Conservation (phyloP, 2,888 invertebrate species). For the Acanthosepion esculentum region DNA sequence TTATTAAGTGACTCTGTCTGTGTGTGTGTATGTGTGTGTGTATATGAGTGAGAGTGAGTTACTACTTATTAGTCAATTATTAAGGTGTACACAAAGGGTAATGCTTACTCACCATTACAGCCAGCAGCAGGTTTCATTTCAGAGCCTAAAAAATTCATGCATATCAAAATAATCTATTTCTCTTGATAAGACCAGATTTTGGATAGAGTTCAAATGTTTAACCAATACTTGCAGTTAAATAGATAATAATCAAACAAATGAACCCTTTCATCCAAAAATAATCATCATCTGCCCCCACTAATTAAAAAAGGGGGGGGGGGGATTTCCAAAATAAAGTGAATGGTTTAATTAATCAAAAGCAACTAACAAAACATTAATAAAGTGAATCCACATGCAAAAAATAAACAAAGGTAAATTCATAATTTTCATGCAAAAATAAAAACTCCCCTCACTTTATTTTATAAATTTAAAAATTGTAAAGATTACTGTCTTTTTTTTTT, state of each 20-base stretch:
- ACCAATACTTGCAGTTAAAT: background rate
- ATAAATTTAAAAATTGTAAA: too few species aligned
- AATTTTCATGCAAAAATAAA: too few species aligned
- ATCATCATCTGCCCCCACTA: background rate
- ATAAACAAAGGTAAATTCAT: too few species aligned
- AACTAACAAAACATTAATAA: too few species aligned
- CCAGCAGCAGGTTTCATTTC: background rate
- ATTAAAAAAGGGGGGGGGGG: too few species aligned
- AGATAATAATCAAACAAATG: background rate
- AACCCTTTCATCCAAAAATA: background rate
- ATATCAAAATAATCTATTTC: background rate
- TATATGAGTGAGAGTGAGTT: background rate
- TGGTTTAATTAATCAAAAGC: too few species aligned
- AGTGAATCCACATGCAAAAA: too few species aligned
- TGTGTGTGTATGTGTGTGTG: background rate
- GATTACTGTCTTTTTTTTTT: too few species aligned
- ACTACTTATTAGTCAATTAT: background rate
- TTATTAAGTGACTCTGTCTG: too few species aligned
- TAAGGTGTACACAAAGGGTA: background rate
- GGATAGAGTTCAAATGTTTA: background rate
- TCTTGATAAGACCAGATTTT: background rate
- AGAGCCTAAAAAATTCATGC: constrained; percentile 25
- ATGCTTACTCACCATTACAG: background rate
- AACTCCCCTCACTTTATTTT: too few species aligned
- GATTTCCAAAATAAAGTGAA: too few species aligned